Evolutionary conservation across 2,797 vertebrate species (phyloP).

Genomic region (Miichthys miiuy): DNA sequence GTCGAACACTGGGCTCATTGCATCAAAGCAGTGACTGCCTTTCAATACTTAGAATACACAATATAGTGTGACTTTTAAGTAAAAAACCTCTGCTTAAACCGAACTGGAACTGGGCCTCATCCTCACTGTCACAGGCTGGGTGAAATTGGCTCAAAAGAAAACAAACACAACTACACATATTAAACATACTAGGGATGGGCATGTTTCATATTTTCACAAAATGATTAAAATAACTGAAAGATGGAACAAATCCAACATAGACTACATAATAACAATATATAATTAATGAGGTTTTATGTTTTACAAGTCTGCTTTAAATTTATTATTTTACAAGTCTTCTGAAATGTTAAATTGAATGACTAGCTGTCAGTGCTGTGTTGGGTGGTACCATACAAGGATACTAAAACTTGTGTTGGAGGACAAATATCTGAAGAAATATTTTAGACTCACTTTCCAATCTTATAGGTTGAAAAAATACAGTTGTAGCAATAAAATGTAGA

Average conservation of each 20-base stretch:
- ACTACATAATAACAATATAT: not conserved
- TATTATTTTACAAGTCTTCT: not conserved
- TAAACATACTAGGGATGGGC: conserved; percentile 45
- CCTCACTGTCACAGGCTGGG: not conserved
- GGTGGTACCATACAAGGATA: not conserved
- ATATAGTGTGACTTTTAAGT: not conserved
- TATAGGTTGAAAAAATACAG: conserved; percentile 5
- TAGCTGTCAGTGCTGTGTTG: not conserved
- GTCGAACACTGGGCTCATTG: conserved; percentile 37
- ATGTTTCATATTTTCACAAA: conserved; percentile 2
- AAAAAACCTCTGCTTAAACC: not conserved
- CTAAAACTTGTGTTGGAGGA: conserved; percentile 4
- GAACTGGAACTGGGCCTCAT: not conserved
- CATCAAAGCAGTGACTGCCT: conserved; percentile 28
- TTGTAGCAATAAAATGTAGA: not conserved
- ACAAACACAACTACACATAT: conserved; percentile 6
- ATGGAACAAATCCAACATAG: not conserved
- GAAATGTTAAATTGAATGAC: not conserved
- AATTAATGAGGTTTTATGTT: not conserved
- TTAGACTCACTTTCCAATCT: no score
- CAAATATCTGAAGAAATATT: not conserved
- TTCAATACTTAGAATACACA: not conserved
- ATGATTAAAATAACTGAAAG: not conserved
- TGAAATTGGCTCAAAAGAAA: not conserved
- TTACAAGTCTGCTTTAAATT: not conserved